phyloP scores from a whole-genome alignment of 2,888 invertebrate genomes.

The Zygaena filipendulae region DNA sequence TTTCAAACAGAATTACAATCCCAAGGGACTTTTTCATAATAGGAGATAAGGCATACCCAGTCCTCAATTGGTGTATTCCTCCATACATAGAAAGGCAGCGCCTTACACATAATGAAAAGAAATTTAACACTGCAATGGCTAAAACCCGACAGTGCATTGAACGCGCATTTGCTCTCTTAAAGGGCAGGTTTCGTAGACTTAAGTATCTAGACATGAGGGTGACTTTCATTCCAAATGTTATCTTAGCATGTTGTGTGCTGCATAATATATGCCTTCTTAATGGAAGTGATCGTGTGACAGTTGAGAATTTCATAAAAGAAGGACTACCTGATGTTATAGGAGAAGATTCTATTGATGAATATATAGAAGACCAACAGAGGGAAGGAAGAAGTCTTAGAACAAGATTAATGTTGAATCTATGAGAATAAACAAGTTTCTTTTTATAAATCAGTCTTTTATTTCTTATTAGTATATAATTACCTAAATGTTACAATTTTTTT shows the following conservation, averaged over 20 bases:
- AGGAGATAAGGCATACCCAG: background rate
- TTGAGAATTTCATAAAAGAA: background rate
- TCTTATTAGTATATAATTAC: too few relatives aligned
- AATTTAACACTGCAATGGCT: background rate
- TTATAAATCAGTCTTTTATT: too few relatives aligned
- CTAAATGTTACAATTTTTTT: too few relatives aligned
- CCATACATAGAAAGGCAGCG: background rate
- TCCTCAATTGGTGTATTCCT: background rate
- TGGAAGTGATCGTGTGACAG: too few relatives aligned
- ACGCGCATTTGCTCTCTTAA: background rate
- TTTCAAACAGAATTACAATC: too few relatives aligned
- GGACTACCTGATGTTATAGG: background rate
- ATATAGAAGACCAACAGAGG: background rate
- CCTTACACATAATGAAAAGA: too few relatives aligned
- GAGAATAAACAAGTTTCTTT: too few relatives aligned
- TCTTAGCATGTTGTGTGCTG: constrained; percentile 1
- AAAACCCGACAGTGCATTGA: background rate
- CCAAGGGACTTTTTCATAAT: background rate
- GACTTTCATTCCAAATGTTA: background rate
- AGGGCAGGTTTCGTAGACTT: constrained; percentile 1
- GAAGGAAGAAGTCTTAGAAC: background rate
- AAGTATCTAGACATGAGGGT: background rate
- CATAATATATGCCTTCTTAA: constrained; percentile 1
- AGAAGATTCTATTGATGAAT: background rate
- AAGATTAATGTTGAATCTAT: too few relatives aligned